Base-by-base conservation (phyloP, 2,113 vertebrate species). In the Erythrocercus mccallii region DNA sequence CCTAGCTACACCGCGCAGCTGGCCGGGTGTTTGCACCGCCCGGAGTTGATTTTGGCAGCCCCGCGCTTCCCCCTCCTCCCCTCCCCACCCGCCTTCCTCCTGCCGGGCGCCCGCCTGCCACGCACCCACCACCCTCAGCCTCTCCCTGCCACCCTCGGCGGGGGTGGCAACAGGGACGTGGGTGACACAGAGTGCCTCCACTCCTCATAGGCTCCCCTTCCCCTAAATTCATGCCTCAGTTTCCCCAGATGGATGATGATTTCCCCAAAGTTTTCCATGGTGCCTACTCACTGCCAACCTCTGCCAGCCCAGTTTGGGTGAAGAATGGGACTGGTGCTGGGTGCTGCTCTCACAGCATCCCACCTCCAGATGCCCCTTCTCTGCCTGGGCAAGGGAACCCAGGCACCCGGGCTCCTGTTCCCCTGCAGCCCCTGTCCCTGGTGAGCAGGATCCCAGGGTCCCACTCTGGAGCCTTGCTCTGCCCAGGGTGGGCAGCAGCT, bases 1-100 rank as follows among this genome's bases (percentile, higher is more conserved):
- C 96, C 96, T 97, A 62, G 92, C 94, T 95, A 96, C 96, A 90
- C 92, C 5, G 80, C 15, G 3, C 96, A 97, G 96, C 96, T 97
- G 96, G 96, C 94, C 68, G 88, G 95, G 82, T 95, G 96, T 97
- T 97, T 96, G 94, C 65, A 90, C 86, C 90, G 74, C 88, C 82
- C 82, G 24, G 85, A 95, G 88, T 94, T 97, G 95, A 96, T 96
- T 96, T 97, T 97, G 96, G 94, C 96, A 97, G 82, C 47, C 56
- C 83, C 0, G 6, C 8, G 1, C 77, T 91, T 95, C 86, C 83
- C 94, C 58, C 93, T 86, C 86, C 68, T 94, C 80, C 82, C 30
- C 37, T 86, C 62, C 62, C 56, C 51, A 12, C 78, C 50, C 37
- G 28, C 54, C 76, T 85, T 87, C 51, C 61, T 68, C 50, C 74